Evolutionary conservation across 1,140 invertebrate genomes (phyloP), one percentile per base, ranked within the genome.

Genomic region (Drosophila kanapiae): DNA sequence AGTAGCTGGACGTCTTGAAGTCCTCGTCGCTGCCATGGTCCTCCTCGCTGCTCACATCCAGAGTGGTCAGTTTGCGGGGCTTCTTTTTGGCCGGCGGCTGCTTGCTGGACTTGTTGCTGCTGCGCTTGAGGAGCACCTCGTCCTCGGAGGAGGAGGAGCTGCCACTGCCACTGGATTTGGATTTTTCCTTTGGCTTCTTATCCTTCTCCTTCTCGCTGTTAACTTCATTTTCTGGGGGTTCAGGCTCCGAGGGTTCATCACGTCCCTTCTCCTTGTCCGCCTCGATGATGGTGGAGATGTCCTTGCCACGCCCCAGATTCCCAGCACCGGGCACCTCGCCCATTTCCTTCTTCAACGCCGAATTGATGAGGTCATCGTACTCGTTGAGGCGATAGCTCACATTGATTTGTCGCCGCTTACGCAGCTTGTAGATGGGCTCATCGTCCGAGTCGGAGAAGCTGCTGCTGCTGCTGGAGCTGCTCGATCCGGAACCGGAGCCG

Each of bases 311-410:
- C 6, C 97, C 96, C 77, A 96, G 95, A 93, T 97, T 97, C 1
- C 96, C 96, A 4, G 96, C 96, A 18, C 96, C 95, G 29, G 95
- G 95, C 4, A 95, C 95, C 9, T 95, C 95, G 40, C 96, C 95
- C 71, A 96, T 95, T 84, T 96, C 96, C 63, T 96, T 96, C 93
- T 97, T 95, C 61, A 99, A 97, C 13, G 98, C 98, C 51, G 96
- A 97, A 88, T 98, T 97, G 49, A 99, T 99, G 80, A 99, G 95
- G 16, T 98, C 96, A 93, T 99, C 98, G 93, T 97, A 99, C 91
- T 99, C 98, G 88, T 98, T 97, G 76, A 98, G 97, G 57, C 95
- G 95, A 82, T 98, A 98, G 78, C 96, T 98, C 48, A 97, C 95
- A 23, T 96, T 96, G 51, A 95, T 94, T 82, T 95, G 94, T 13